A percentile compares a stretch with the other conserved stretches of the same genome.
phyloP scores from a whole-genome alignment of 2,888 invertebrate genomes.

The Diachrysia chrysitis region DNA sequence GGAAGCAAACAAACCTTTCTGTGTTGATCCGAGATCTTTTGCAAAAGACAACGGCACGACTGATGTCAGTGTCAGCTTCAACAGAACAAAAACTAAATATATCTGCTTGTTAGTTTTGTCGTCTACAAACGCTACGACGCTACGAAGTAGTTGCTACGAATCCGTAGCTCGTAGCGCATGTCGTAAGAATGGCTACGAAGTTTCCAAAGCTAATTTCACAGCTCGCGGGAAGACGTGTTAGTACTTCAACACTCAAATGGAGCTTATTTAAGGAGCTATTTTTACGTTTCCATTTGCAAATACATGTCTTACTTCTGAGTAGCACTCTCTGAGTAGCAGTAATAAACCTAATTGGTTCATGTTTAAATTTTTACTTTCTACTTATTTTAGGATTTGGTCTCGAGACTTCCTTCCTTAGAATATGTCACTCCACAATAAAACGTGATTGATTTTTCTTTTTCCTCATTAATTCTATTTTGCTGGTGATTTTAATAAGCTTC shows the following conservation, averaged over 20 bases:
- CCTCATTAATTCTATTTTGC: too few species aligned
- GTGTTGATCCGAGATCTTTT: not conserved
- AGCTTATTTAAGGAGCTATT: constrained; percentile 5
- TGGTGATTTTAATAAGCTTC: too few species aligned
- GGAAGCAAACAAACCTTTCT: not conserved
- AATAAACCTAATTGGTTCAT: too few species aligned
- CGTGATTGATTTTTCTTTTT: too few species aligned
- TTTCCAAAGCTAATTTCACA: constrained; percentile 37
- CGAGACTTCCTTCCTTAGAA: too few species aligned
- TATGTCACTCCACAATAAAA: too few species aligned
- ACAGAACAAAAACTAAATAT: constrained; percentile 40
- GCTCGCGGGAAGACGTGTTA: constrained; percentile 12
- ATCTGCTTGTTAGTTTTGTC: constrained; percentile 42
- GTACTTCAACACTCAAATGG: constrained; percentile 17
- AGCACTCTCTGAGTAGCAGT: not conserved
- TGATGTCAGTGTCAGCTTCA: constrained; percentile 46
- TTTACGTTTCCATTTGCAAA: not conserved
- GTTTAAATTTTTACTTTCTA: too few species aligned
- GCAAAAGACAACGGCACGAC: constrained; percentile 14
- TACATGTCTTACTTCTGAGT: not conserved
- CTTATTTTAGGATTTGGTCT: too few species aligned
- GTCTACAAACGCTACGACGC: constrained; percentile 32
- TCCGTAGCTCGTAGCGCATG: constrained; percentile 39
- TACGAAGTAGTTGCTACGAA: constrained; percentile 49
- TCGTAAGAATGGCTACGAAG: constrained; percentile 31